Evolutionary conservation across 37 sponge, comb jelly and placozoan species (phyloP).

Genomic region (Halichondria panicea): DNA sequence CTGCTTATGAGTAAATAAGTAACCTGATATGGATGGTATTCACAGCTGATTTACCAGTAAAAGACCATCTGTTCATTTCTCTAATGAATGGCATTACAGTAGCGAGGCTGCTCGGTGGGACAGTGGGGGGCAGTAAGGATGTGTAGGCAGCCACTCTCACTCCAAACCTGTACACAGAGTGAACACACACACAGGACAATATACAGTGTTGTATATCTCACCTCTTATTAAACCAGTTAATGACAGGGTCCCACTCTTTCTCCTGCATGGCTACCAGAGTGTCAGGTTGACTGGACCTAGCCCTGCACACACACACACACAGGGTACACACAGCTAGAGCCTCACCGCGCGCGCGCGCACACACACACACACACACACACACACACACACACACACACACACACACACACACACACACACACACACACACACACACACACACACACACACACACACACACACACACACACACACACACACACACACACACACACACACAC

Average conservation of each 20-base stretch:
- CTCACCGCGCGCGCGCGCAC: slow-evolving; percentile 32
- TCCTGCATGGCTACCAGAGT: slow-evolving; percentile 61
- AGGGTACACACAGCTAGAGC: not conserved
- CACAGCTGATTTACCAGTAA: slow-evolving; percentile 21
- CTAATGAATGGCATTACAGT: not conserved
- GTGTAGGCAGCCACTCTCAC: not conserved
- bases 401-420: slow-evolving; percentile 7
- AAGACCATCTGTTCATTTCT: slow-evolving; percentile 21
- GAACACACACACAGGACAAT: not conserved
- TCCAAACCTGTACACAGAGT: slow-evolving; percentile 9
- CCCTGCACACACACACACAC: slow-evolving; percentile 32
- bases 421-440: slow-evolving; percentile 9
- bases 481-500: no score
- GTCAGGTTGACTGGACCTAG: slow-evolving; percentile 44
- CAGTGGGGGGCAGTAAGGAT: not conserved
- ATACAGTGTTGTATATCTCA: not conserved
- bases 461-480: no score
- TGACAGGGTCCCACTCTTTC: slow-evolving; percentile 71
- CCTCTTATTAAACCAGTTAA: slow-evolving; percentile 86
- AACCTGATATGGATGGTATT: no score
- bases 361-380: slow-evolving; percentile 8
- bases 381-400: slow-evolving; percentile 9
- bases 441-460: no score
- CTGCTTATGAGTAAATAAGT: no score
- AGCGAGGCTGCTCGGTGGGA: not conserved